Evolutionary conservation across 2,888 invertebrate species (phyloP), one percentile per base, ranked within the genome.

Genomic region (Dermolepida albohirtum): DNA sequence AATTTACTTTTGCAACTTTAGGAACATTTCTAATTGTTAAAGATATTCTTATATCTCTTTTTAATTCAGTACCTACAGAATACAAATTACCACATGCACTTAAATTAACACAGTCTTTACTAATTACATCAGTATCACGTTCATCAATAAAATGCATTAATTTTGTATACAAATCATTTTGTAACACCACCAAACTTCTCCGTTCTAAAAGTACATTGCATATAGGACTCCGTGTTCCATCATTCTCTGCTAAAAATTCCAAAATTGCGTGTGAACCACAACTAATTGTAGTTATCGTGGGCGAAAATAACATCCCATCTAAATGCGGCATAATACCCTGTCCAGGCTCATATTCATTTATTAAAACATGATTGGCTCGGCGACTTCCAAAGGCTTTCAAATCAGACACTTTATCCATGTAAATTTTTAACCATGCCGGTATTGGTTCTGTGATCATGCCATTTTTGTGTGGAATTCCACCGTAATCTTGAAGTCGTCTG

Each of bases 261-360:
- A 99, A 85, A n/a, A 97, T 82, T 10, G 93, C 93, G 80, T 97
- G 94, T 0, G 96, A 95, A 0, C 97, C 96, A 75, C 96, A 90
- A 54, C 92, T 94, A 68, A 99, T 91, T 0, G 98, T 99, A 14
- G 96, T 92, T 65, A 99, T 94, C 11, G 92, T 92, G 0, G 98
- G 97, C 82, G 91, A 90, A 82, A 97, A 99, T 12, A 98, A 84
- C 0, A 96, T 93, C 0, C 99, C 99, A 85, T 99, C 99, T 22
- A 93, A 90, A 85, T 99, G 98, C 1, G 98, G 94, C 93, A 98
- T 93, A 70, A 98, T 98, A 11, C 98, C 98, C 84, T 98, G 97
- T 0, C 95, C 95, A 0, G 96, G 87, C 70, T 89, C 82, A 84
- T 98, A 98, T 83, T 98, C 98, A 85, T 98, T 98, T 0, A 98